phyloP scores from a whole-genome alignment of 2,113 vertebrate species.

The Phyllostomus hastatus region DNA sequence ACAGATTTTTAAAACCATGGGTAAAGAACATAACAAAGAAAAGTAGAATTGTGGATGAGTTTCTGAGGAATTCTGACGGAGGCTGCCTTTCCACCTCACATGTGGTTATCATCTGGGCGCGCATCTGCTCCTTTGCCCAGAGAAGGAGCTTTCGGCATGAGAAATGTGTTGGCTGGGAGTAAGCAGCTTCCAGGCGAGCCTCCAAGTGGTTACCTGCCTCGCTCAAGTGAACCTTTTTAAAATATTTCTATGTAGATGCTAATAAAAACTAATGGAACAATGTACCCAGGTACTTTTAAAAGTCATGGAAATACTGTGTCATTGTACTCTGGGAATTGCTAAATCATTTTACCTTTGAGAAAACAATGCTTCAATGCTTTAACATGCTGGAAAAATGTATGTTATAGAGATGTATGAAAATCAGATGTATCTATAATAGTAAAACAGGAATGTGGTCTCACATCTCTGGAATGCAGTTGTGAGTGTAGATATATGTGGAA shows the following conservation, averaged over 20 bases:
- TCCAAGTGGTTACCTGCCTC: slow-evolving; percentile 23
- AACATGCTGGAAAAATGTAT: slow-evolving; percentile 39
- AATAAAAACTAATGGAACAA: slow-evolving; percentile 29
- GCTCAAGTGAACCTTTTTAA: slow-evolving; percentile 46
- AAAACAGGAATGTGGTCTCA: not conserved
- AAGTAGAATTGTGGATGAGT: slow-evolving; percentile 47
- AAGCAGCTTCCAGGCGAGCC: slow-evolving; percentile 64
- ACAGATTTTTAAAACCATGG: slow-evolving; percentile 37
- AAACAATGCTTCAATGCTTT: not conserved
- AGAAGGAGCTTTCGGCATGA: slow-evolving; percentile 64
- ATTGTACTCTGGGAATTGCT: slow-evolving; percentile 55
- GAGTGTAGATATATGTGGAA: not conserved
- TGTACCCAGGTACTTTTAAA: not conserved
- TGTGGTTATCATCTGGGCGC: slow-evolving; percentile 67
- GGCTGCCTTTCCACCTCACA: slow-evolving; percentile 60
- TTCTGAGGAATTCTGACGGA: slow-evolving; percentile 61
- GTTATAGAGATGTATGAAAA: not conserved
- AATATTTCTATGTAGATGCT: slow-evolving; percentile 70
- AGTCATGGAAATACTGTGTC: slow-evolving; percentile 46
- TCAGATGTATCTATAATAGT: not conserved
- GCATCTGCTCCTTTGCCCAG: slow-evolving; percentile 59
- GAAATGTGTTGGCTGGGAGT: slow-evolving; percentile 53
- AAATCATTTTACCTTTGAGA: slow-evolving; percentile 51
- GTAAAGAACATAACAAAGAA: slow-evolving; percentile 9
- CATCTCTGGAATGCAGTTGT: not conserved